Percentiles rank a stretch among this genome's conserved stretches.
phyloP scores from a whole-genome alignment of 2,888 invertebrate species.

The Drosophila longiperda region DNA sequence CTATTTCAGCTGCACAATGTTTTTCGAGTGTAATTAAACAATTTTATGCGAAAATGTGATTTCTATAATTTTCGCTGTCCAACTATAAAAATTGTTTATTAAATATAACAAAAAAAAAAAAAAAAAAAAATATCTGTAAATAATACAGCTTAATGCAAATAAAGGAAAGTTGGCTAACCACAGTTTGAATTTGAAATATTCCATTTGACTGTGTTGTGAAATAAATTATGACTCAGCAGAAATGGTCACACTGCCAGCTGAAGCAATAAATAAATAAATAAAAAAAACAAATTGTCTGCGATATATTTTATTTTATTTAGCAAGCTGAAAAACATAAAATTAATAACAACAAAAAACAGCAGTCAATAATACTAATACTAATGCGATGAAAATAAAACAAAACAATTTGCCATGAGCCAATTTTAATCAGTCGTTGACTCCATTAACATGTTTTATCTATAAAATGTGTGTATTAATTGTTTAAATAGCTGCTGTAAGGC shows the following conservation, averaged over 20 bases:
- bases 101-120: neutral
- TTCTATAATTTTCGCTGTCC: neutral
- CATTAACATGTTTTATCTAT: constrained; percentile 2
- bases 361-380: constrained; percentile 7
- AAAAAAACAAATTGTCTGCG: neutral
- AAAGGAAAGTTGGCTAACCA: neutral
- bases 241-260: neutral
- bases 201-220: neutral
- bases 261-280: neutral
- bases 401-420: constrained; percentile 27
- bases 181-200: neutral
- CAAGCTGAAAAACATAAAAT: neutral
- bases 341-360: neutral
- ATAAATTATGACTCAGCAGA: constrained; percentile 1
- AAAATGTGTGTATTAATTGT: constrained; percentile 34
- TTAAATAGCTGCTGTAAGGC: constrained; percentile 53
- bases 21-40: constrained; percentile 8
- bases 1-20: constrained; percentile 4
- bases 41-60: neutral
- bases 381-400: neutral
- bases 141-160: neutral
- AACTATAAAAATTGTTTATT: neutral
- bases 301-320: neutral
- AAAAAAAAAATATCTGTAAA: neutral
- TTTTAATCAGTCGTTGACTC: constrained; percentile 36